Base-by-base conservation (phyloP, 2,888 invertebrate species). In the Andrena flavipes region DNA sequence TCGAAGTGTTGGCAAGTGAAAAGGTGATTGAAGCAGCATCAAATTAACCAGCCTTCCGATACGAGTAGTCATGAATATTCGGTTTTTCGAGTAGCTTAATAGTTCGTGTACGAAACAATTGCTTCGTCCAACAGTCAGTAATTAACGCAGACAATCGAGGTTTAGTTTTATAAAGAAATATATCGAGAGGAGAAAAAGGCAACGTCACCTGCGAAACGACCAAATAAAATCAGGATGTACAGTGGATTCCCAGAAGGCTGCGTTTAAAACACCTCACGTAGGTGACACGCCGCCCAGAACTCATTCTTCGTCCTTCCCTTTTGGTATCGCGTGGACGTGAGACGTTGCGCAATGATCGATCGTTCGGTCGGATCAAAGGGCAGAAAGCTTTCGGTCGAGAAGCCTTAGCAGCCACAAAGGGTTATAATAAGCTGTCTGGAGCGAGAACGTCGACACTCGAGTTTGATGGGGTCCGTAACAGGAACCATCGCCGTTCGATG, bases 401-500 rank as follows among this genome's bases (percentile, higher is more conserved):
- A 84, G 72, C 82, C 84, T 70, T 78, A 70, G 71, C 67, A 67
- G 35, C 30, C 70, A 85, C 85, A 88, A 87, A 89, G 88, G 86
- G 80, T 89, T 89, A 89, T 88, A 86, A 89, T 87, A 86, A 89
- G 86, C 82, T 70, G 76, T 79, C 76, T 63, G 23, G 59, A 13
- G 76, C 68, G 75, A 76, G 64, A 78, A 74, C 70, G 73, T 51
- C 69, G 60, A 60, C 68, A 49, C 65, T 69, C 73, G 70, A 48
- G 48, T 59, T 33, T 63, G 56, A 63, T 65, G 49, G 69, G 63
- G 33, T 26, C 26, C 23, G 82, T 71, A 82, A 83, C 62, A 48
- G 71, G 77, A 82, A 49, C 29, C 54, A 33, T 42, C 63, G 59
- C 48, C 69, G 2, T n/a, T 56, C 42, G 77, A 48, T 59, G 48